A percentile compares a stretch with the other conserved stretches of the same genome.
Conservation (phyloP, 2,797 vertebrate species). For the Cyclura pinguis region DNA sequence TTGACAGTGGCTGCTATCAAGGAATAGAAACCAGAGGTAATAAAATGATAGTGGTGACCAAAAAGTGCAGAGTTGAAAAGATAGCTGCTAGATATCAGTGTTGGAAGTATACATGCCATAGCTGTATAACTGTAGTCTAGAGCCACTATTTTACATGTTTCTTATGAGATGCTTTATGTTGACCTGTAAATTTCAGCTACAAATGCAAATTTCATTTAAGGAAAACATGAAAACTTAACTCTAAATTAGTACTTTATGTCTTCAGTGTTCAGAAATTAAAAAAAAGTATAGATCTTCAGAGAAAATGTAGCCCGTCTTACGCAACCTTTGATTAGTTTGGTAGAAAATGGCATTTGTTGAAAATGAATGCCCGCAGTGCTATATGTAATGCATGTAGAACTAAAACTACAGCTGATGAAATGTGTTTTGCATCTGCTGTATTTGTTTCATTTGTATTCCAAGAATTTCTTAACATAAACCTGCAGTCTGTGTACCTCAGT, state of each 20-base stretch:
- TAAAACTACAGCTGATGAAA: background rate
- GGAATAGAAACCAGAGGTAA: conserved; percentile 54
- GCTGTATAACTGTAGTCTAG: background rate
- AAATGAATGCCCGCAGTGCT: background rate
- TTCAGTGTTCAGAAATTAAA: background rate
- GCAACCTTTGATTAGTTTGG: background rate
- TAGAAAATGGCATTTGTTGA: background rate
- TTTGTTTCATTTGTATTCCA: background rate
- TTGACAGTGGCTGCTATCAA: conserved; percentile 64
- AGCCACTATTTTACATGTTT: background rate
- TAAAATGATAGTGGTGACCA: conserved; percentile 38
- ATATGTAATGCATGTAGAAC: background rate
- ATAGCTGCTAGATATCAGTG: conserved; percentile 52
- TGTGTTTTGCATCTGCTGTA: background rate
- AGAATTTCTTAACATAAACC: background rate
- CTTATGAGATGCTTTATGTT: background rate
- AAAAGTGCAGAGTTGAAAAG: conserved; percentile 49
- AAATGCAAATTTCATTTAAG: background rate
- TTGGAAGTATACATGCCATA: background rate
- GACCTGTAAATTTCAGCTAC: background rate
- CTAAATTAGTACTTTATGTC: background rate
- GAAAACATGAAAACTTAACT: background rate
- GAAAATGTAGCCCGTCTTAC: background rate
- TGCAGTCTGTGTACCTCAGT: background rate
- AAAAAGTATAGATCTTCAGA: background rate